phyloP scores from a whole-genome alignment of 2,113 vertebrate genomes.

The Cyrtonyx montezumae region DNA sequence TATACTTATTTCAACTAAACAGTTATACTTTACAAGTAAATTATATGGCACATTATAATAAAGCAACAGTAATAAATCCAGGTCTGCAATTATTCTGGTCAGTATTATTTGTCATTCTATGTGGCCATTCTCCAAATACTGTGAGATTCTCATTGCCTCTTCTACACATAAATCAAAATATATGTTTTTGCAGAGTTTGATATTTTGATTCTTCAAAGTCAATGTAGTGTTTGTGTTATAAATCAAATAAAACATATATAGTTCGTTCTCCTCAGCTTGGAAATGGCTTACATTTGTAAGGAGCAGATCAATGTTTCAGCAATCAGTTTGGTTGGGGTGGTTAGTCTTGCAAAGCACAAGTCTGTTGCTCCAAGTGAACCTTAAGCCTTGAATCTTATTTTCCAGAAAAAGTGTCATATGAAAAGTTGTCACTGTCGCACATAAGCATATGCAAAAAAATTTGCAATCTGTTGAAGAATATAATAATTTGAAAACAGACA shows the following conservation, averaged over 20 bases:
- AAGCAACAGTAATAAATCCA: not conserved
- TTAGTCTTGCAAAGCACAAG: not conserved
- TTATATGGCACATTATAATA: not conserved
- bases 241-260: not conserved
- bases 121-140: not conserved
- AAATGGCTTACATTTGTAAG: not conserved
- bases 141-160: not conserved
- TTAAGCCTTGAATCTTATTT: not conserved
- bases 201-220: not conserved
- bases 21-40: not conserved
- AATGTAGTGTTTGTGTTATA: not conserved
- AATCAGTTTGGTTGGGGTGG: not conserved
- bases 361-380: not conserved
- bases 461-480: not conserved
- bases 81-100: not conserved
- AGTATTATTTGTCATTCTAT: not conserved
- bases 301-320: not conserved
- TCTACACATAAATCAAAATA: not conserved
- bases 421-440: fast-evolving
- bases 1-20: not conserved
- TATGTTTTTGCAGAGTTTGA: not conserved
- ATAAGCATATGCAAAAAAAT: not conserved
- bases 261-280: fast-evolving
- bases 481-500: not conserved
- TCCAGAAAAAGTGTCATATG: not conserved